Conservation (phyloP, 2,888 invertebrate species). For the Acleris sparsana region DNA sequence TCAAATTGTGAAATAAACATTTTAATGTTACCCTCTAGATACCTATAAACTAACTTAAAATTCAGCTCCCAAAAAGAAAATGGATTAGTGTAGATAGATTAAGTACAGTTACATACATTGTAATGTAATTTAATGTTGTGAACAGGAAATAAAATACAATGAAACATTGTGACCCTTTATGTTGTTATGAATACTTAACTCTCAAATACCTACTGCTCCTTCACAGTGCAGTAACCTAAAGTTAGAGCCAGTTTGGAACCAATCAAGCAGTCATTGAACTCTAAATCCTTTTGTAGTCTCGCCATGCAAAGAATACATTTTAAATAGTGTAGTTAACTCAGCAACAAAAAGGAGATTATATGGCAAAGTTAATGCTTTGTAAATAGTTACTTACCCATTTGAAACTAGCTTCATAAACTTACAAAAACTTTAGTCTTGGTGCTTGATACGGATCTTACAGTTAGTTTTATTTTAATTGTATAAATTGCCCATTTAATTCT, state of each 20-base stretch:
- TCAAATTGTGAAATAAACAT: no score
- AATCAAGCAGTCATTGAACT: constrained; percentile 27
- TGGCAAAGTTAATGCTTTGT: not conserved
- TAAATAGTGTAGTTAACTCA: not conserved
- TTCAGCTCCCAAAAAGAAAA: no score
- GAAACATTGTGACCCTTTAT: not conserved
- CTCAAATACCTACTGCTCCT: constrained; percentile 7
- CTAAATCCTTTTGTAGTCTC: constrained; percentile 6
- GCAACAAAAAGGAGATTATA: not conserved
- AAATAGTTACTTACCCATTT: not conserved
- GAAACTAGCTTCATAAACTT: no score
- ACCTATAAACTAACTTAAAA: no score
- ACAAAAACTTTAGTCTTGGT: no score
- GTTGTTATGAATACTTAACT: not conserved
- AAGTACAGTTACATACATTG: no score
- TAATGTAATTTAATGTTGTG: not conserved
- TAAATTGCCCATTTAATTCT: no score
- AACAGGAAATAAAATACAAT: not conserved
- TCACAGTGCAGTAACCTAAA: constrained; percentile 9
- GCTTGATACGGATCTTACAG: no score
- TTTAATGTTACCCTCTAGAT: no score
- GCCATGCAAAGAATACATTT: constrained; percentile 5
- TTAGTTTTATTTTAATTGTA: no score
- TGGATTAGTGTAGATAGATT: no score
- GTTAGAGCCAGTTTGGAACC: constrained; percentile 17